Conservation (phyloP, 2,797 vertebrate genomes). For the Phyllotis vaccarum region DNA sequence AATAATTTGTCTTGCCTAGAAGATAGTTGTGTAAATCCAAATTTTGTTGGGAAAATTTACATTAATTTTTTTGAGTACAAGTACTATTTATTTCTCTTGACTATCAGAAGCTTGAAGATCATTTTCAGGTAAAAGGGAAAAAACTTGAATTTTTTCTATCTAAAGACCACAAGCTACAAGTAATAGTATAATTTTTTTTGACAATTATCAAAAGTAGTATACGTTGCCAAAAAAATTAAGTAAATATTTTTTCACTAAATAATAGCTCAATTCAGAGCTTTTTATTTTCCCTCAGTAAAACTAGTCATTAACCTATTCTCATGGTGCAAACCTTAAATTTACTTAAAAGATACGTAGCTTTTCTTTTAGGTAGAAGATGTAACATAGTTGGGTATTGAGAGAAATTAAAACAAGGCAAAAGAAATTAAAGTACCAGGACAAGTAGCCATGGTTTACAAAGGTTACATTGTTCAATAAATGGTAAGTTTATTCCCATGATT, state of each 20-base stretch:
- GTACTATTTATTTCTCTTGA: neutral
- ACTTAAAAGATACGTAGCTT: neutral
- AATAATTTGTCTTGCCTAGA: neutral
- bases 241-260: neutral
- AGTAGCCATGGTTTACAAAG: neutral
- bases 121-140: slow-evolving; percentile 10
- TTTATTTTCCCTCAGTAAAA: neutral
- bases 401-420: neutral
- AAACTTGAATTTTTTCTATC: neutral
- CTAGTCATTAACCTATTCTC: neutral
- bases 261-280: neutral
- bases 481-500: slow-evolving; percentile 56
- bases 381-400: neutral
- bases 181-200: too few relatives aligned
- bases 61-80: neutral
- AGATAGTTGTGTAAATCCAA: neutral
- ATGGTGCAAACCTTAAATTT: neutral
- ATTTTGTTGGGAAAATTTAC: neutral
- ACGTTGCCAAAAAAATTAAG: neutral
- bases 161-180: neutral
- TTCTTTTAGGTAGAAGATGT: neutral
- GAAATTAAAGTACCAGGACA: neutral
- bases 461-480: slow-evolving; percentile 38
- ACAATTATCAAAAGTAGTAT: neutral
- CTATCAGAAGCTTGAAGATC: neutral